Base-by-base conservation (phyloP, 1,140 invertebrate species). In the Aplysia californica region DNA sequence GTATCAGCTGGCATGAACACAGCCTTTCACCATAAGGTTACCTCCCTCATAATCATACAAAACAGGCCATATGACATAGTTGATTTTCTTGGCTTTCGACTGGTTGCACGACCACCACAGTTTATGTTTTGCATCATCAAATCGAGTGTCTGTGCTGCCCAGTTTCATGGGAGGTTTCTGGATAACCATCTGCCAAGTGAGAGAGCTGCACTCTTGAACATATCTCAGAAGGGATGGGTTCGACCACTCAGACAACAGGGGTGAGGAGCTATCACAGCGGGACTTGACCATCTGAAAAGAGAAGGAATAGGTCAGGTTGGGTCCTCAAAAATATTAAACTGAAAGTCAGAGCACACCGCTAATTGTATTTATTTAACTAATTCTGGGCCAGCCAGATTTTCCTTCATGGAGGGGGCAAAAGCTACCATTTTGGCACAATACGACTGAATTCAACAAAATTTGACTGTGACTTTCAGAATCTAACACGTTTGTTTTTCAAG, bases 91-190 rank as follows among this genome's bases (percentile, higher is more conserved):
- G 29, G 83, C 82, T 20, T 64, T 75, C 23, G 79, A 64, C 66
- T 85, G 80, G 73, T 86, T 82, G 82, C 86, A 87, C 76, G 85
- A 86, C 86, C 86, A 86, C 85, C 86, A 87, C 35, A 87, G 73
- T 76, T 83, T 84, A 73, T 87, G 86, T 35, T 78, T 79, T 58
- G 79, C 83, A 3, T 83, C 83, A 80, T 86, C 80, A 73, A 84
- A 86, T 33, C 59, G 66, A n/a, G 76, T 77, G 79, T 86, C 82
- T 33, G 78, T 64, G 0, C 76, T 70, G 1, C 59, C 75, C 0
- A 87, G 76, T 29, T 58, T 77, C 86, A 87, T 87, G 18, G 83
- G 79, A 31, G 85, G 83, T 61, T 82, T 80, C 69, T 87, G 86
- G 6, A 86, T 80, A n/a, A 82, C 80, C 86, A 87, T 87, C 64